These are phyloP conservation scores for Acrossocheilus fasciatus DNA, from an alignment of 2,797 vertebrate species.

Conservation along the genomic window DNA sequence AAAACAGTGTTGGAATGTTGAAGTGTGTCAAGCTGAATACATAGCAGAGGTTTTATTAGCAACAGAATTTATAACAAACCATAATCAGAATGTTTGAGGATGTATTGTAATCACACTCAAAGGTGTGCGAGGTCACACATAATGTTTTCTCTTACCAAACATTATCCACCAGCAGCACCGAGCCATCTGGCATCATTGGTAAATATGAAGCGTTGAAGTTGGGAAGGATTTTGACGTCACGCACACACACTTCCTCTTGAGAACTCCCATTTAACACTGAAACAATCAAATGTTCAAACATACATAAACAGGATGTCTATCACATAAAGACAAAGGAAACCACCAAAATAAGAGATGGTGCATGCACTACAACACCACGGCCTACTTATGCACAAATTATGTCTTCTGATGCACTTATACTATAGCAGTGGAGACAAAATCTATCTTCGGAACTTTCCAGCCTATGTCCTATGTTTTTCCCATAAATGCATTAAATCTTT, in stretches of 20 bases:
- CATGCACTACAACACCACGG: background rate
- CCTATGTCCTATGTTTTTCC: background rate
- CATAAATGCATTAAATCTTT: background rate
- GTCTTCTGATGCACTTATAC: background rate
- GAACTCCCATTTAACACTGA: slow-evolving; percentile 90
- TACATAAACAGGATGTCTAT: slow-evolving; percentile 24
- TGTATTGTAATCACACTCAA: background rate
- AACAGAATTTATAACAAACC: background rate
- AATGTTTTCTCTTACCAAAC: slow-evolving; percentile 80
- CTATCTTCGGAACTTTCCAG: background rate
- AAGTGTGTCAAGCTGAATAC: background rate
- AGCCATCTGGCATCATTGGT: slow-evolving; percentile 95
- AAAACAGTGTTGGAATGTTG: background rate
- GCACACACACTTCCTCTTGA: slow-evolving; percentile 89
- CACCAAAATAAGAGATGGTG: background rate
- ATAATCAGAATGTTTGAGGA: background rate
- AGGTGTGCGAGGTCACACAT: slow-evolving; percentile 56
- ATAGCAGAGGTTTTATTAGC: background rate
- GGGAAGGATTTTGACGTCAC: slow-evolving; percentile 87
- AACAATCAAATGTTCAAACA: background rate
- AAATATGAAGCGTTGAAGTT: slow-evolving; percentile 95
- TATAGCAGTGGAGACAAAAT: background rate
- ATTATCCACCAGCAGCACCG: slow-evolving; percentile 92
- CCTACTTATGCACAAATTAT: background rate
- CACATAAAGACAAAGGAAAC: slow-evolving; percentile 17